Percentiles rank a stretch among this genome's conserved stretches.
Evolutionary conservation across 1,140 invertebrate species (phyloP).

Genomic region (Meloidogyne exigua): DNA sequence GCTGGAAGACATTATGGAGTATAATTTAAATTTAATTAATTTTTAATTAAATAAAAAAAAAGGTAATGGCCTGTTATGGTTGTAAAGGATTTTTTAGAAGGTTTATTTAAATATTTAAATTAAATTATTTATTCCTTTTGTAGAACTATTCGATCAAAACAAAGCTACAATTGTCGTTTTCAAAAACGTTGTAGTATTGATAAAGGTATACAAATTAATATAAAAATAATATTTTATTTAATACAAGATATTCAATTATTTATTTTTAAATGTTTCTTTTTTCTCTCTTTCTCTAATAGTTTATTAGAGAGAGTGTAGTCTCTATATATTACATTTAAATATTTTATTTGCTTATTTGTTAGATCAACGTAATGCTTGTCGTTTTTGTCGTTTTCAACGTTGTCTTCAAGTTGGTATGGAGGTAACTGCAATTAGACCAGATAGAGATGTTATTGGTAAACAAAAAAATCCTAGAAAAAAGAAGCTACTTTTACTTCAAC

Average conservation of each 20-base stretch:
- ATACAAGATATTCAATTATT: too few species aligned
- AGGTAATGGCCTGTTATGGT: constrained; percentile 67
- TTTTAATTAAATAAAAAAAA: too few species aligned
- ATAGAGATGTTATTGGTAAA: constrained; percentile 61
- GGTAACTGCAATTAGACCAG: constrained; percentile 59
- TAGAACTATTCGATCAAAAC: constrained; percentile 58
- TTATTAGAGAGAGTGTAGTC: too few species aligned
- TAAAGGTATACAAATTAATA: constrained; percentile 41
- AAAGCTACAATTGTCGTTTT: constrained; percentile 57
- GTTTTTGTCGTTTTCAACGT: constrained; percentile 58
- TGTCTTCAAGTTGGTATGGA: constrained; percentile 63
- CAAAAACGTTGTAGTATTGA: constrained; percentile 55
- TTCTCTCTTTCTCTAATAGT: too few species aligned
- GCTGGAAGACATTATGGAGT: constrained; percentile 68
- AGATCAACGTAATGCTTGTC: constrained; percentile 61
- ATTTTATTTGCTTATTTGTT: too few species aligned
- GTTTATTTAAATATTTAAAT: not conserved
- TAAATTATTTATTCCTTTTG: constrained; percentile 35
- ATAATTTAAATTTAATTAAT: constrained; percentile 23
- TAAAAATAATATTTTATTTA: too few species aligned
- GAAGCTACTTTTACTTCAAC: constrained; percentile 41
- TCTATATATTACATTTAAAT: too few species aligned
- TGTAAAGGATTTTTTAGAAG: constrained; percentile 64
- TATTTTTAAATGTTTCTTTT: too few species aligned
- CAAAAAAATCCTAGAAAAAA: constrained; percentile 62